These are phyloP conservation scores for Jaculus jaculus DNA, from an alignment of 2,113 vertebrate species.

Conservation along the genomic window DNA sequence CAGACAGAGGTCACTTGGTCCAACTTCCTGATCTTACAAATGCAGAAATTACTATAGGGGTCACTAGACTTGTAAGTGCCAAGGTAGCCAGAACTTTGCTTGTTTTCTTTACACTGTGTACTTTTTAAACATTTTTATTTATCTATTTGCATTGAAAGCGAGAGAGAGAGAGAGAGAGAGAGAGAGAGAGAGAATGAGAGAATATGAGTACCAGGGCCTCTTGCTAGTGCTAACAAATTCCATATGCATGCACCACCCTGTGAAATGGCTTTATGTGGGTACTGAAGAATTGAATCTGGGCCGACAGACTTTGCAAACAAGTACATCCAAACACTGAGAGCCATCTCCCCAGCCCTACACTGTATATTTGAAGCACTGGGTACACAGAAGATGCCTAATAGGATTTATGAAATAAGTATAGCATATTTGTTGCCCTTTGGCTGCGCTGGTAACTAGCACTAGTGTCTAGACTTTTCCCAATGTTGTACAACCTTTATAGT, in stretches of 20 bases:
- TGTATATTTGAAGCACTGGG: not conserved
- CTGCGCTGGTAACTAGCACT: not conserved
- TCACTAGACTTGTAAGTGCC: not conserved
- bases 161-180: no score
- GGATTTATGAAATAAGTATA: not conserved
- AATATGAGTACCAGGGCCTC: no score
- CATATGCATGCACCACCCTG: no score
- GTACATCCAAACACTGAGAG: no score
- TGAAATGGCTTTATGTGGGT: no score
- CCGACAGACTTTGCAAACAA: no score
- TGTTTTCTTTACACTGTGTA: not conserved
- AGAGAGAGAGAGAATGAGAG: no score
- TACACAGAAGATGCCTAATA: not conserved
- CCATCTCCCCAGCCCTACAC: not conserved
- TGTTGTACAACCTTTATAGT: not conserved
- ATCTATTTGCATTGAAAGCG: no score
- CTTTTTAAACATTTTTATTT: no score
- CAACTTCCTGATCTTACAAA: not conserved
- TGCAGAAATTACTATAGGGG: not conserved
- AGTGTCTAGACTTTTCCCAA: not conserved
- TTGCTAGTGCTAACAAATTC: no score
- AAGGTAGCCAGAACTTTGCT: not conserved
- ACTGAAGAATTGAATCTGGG: no score
- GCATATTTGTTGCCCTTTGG: not conserved
- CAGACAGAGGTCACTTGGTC: not conserved